Conservation (phyloP, 2,888 invertebrate genomes). For the Ptilodon capucinus region DNA sequence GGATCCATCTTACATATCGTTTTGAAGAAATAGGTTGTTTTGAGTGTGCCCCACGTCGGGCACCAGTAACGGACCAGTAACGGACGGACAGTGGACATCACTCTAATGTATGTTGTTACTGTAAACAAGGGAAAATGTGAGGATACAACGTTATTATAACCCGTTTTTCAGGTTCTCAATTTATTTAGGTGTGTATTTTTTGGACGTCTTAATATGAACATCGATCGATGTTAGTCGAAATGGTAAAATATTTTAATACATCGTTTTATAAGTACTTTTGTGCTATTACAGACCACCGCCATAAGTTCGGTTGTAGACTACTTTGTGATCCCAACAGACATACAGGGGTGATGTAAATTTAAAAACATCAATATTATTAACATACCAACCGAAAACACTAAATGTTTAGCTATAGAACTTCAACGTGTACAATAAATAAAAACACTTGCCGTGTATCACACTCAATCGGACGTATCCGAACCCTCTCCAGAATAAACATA, state of each 20-base stretch:
- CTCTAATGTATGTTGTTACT: conserved; percentile 65
- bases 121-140: conserved; percentile 56
- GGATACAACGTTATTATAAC: conserved; percentile 40
- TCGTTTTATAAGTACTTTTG: too few relatives aligned
- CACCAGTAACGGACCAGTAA: conserved; percentile 35
- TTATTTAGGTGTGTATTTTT: conserved; percentile 9
- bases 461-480: conserved; percentile 51
- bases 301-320: too few relatives aligned
- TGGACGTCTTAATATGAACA: too few relatives aligned
- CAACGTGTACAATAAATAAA: conserved; percentile 24
- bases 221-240: too few relatives aligned
- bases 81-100: conserved; percentile 27
- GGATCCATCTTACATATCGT: conserved; percentile 32
- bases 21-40: conserved; percentile 54
- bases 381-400: too few relatives aligned
- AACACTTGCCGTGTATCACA: conserved; percentile 51
- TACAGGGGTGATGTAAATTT: neutral
- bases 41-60: conserved; percentile 45
- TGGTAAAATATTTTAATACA: too few relatives aligned
- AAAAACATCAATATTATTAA: neutral
- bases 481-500: conserved; percentile 56
- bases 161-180: conserved; percentile 30
- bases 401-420: neutral
- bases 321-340: too few relatives aligned
- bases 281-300: too few relatives aligned